Base-by-base conservation (phyloP, 2,113 vertebrate genomes). In the Bubo scandiacus region DNA sequence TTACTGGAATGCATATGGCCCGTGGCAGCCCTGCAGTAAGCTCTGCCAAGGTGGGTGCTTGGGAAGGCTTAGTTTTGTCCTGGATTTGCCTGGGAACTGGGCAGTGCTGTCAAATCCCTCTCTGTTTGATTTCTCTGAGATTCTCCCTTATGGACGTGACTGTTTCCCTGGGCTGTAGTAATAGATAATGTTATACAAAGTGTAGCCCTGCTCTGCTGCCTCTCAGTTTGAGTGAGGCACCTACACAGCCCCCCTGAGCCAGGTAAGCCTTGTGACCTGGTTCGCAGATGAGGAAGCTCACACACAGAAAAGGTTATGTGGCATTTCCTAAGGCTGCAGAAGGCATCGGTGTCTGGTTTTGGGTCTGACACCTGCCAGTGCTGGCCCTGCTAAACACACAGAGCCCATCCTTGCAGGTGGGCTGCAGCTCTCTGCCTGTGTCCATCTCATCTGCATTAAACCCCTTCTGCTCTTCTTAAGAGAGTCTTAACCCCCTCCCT, bases 1-100 rank as follows among this genome's bases (percentile, higher is more conserved):
- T 97, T 98, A 99, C 97, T 99, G 99, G 99, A 99, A 99, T 82
- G 98, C 97, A 4, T 99, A 99, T n/a, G 99, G 99, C 72, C 99
- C 99, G 0, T 99, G 99, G 99, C 99, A 99, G 96, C 98, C 99
- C 55, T 99, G 99, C 97, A 99, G 98, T 96, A 99, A 98, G 58
- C 98, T 99, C 93, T 99, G 99, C 97, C 99, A 99, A 99, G 99
- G 99, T 99, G 97, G 57, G 96, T 93, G 19, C 62, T 85, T 79
- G 72, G 23, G 29, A 43, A 43, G 47, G 36, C 47, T 84, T 81
- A 2, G 5, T 34, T 84, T 73, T 47, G 32, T 77, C 73, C 78
- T 81, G 67, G 18, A 29, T 92, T 74, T 9, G 4, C 18, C 5
- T 66, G 25, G 9, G 19, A 25, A 59, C 42, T 43, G n/a, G 29